Evolutionary conservation across 2,113 vertebrate species (phyloP), one percentile per base, ranked within the genome.

Genomic region (Puntigrus tetrazona): DNA sequence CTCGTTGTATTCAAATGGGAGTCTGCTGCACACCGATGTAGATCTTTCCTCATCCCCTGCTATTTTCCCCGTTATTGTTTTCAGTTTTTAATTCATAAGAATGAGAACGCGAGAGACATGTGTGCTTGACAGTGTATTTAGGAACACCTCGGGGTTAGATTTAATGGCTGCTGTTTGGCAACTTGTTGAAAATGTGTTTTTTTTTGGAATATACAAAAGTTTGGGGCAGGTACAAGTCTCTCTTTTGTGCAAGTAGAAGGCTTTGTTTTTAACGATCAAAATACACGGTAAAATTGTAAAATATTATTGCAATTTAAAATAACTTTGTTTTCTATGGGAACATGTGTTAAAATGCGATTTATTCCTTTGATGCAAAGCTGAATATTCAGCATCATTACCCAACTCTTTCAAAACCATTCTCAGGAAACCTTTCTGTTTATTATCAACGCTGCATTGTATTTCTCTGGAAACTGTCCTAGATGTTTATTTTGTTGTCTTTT

Each of bases 101-200:
- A 82, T 70, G 38, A 77, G 75, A n/a, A 79, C 14, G 73, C 50
- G 78, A 36, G 65, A 41, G 38, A 38, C 73, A 59, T 78, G 34
- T 73, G 25, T 55, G n/a, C 45, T 38, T 79, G 85, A 80, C 81
- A 74, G 73, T 73, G 41, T 25, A 22, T 87, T 75, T 81, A 14
- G 36, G 14, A 76, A 45, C 72, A 73, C 80, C 76, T 55, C n/a
- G 5, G 79, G 55, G 57, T 73, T 69, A 67, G 74, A 34, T 74
- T 83, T 85, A 79, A 69, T 72, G 55, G 20, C 43, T 41, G 43
- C 29, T 29, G 73, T 34, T 25, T 76, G 45, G 13, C 22, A 72
- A 69, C 8, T 36, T 22, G 4, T 57, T 57, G 59, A 63, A 29
- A 29, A 29, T 63, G 1, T 7, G n/a, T n/a, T n/a, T n/a, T 63